Base-by-base conservation (phyloP, 2,888 invertebrate genomes). In the Gastrophysa polygoni region DNA sequence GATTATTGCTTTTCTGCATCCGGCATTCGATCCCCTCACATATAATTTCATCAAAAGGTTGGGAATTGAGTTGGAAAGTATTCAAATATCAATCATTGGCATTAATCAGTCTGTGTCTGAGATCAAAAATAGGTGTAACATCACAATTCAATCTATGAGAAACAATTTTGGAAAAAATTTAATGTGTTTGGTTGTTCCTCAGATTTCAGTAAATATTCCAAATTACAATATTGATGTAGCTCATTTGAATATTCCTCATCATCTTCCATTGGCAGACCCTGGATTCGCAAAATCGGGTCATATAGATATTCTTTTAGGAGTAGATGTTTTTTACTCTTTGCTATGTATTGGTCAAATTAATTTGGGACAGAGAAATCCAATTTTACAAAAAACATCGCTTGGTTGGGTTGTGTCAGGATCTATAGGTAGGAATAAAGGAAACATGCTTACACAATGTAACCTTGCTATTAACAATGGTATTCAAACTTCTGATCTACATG, bases 401-500 rank as follows among this genome's bases (percentile, higher is more conserved):
- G 60, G 60, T 51, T 61, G 61, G 57, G 11, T 61, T 29, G 44
- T 32, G 1, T 28, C 50, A 50, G 50, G 50, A 10, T 50, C 50
- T 28, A 29, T 50, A 24, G 48, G 48, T 48, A 48, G n/a, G 24
- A 20, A 48, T 16, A 48, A 28, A 48, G 28, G 28, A 21, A 49
- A 21, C 24, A 49, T 21, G 10, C 1, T 49, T 8, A 49, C 28
- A 49, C 28, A n/a, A 8, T 49, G 28, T 50, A 50, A 28, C 10
- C 18, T 29, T 29, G 18, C 8, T 50, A 18, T 16, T 1, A 7
- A 20, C 10, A 11, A 14, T 28, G 8, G 10, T 47, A 21, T n/a
- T 24, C 49, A 49, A 49, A 49, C n/a, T 24, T 49, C 28, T 21
- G 32, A 55, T 38, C 21, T 54, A 29, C 21, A 47, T 20, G 34